Evolutionary conservation across 2,797 vertebrate species (phyloP), one percentile per base, ranked within the genome.

Genomic region (Anas georgica): DNA sequence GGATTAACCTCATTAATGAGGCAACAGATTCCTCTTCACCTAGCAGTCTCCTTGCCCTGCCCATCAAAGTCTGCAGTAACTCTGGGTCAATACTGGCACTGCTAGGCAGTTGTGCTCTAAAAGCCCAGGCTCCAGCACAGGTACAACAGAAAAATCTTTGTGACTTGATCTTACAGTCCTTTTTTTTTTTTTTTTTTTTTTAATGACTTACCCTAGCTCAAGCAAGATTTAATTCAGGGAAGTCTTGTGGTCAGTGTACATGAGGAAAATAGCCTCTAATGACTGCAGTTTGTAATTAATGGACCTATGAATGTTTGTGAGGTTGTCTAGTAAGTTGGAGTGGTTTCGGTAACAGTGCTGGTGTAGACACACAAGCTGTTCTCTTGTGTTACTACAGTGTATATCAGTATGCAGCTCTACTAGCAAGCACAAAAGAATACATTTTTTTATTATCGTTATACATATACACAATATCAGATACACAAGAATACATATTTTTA

Each of bases 311-410:
- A 63, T 64, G 55, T 86, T 91, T 91, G 52, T 35, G 41, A 92
- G 74, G 63, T 70, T 95, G 55, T 88, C 87, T 91, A 86, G 76
- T 69, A 80, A 85, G 33, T 29, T 89, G 54, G 73, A 94, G 82
- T 79, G 67, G 54, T 88, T 86, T 95, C 75, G 22, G 6, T 86
- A 4, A 50, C 55, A 39, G 17, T 78, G 54, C 56, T 84, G 83
- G 45, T 72, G 23, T 41, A 69, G 76, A 43, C 43, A 28, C 59
- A 63, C 13, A 60, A 79, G 12, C 6, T 58, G 39, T 52, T 83
- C 28, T 0, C 0, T 80, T 2, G 0, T 86, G 89, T 82, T 55
- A 37, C 7, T 83, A 41, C 46, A 76, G 39, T 50, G 72, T 79
- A 2, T 60, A 58, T 22, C 31, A 23, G 31, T 63, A n/a, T 59